Conservation (phyloP, 2,888 invertebrate genomes). For the Ametastegia equiseti region DNA sequence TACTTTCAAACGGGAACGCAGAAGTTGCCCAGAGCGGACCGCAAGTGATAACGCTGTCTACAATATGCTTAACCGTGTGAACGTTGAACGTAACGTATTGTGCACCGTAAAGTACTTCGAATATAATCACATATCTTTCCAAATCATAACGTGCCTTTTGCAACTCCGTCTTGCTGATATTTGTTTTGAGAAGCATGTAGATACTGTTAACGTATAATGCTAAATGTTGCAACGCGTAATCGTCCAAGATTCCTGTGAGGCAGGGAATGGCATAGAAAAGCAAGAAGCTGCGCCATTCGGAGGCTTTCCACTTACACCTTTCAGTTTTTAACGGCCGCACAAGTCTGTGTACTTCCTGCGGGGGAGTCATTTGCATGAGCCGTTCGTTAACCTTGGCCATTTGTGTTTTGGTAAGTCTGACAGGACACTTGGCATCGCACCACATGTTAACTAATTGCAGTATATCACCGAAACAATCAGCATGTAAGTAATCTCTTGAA, state of each 20-base stretch:
- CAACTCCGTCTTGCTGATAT: slow-evolving; percentile 20
- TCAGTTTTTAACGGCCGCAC: slow-evolving; percentile 33
- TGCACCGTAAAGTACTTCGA: slow-evolving; percentile 23
- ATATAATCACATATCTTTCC: not conserved
- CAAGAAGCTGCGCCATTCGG: slow-evolving; percentile 32
- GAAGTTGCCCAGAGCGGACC: not conserved
- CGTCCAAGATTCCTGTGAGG: slow-evolving; percentile 9
- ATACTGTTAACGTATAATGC: slow-evolving; percentile 9
- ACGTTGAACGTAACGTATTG: slow-evolving; percentile 13
- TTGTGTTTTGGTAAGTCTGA: not conserved
- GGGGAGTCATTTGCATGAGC: slow-evolving; percentile 30
- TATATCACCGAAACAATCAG: not conserved
- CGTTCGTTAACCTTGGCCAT: not conserved
- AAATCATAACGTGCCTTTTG: not conserved
- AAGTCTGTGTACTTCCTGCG: slow-evolving; percentile 27
- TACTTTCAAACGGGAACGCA: not conserved
- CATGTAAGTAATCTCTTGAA: not conserved
- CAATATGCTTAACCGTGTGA: not conserved
- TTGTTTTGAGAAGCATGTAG: slow-evolving; percentile 18
- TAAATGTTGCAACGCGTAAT: slow-evolving; percentile 34
- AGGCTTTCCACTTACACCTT: slow-evolving; percentile 33
- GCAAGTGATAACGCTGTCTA: not conserved
- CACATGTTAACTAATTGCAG: not conserved
- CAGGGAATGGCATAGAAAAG: slow-evolving; percentile 41
- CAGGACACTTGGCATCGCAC: not conserved